Evolutionary conservation across 2,797 vertebrate species (phyloP).

Genomic region (Lepus oiostolus): DNA sequence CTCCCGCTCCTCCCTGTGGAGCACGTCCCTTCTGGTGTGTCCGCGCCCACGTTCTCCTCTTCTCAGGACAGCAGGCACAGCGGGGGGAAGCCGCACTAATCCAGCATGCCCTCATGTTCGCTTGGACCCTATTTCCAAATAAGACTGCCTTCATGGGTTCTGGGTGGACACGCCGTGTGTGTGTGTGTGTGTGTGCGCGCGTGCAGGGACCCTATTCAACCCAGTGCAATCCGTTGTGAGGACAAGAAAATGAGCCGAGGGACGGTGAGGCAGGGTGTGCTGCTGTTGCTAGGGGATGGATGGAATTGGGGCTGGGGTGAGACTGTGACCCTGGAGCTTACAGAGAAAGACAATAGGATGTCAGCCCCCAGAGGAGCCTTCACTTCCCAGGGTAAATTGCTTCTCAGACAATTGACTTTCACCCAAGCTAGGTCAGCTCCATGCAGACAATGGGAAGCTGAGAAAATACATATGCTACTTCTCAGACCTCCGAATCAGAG

Average conservation of each 20-base stretch:
- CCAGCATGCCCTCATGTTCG: not conserved
- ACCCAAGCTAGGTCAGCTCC: not conserved
- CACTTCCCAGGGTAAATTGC: not conserved
- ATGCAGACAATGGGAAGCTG: not conserved
- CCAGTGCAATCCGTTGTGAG: not conserved
- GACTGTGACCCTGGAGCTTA: not conserved
- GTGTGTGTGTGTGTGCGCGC: not conserved
- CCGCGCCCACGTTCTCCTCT: not conserved
- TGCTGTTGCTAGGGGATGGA: accelerated
- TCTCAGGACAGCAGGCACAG: not conserved
- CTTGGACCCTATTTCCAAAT: not conserved
- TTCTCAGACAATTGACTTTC: not conserved
- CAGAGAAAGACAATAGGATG: not conserved
- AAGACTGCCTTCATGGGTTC: not conserved
- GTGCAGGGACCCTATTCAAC: not conserved
- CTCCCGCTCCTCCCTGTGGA: not conserved
- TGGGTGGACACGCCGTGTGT: not conserved
- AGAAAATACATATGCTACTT: not conserved
- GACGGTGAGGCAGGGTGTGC: accelerated
- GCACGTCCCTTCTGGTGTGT: accelerated
- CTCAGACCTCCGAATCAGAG: not conserved
- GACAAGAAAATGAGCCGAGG: not conserved
- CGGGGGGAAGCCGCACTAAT: not conserved
- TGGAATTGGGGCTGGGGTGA: not conserved
- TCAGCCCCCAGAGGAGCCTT: not conserved